phyloP scores from a whole-genome alignment of 2,113 vertebrate genomes.

The Sus scrofa region DNA sequence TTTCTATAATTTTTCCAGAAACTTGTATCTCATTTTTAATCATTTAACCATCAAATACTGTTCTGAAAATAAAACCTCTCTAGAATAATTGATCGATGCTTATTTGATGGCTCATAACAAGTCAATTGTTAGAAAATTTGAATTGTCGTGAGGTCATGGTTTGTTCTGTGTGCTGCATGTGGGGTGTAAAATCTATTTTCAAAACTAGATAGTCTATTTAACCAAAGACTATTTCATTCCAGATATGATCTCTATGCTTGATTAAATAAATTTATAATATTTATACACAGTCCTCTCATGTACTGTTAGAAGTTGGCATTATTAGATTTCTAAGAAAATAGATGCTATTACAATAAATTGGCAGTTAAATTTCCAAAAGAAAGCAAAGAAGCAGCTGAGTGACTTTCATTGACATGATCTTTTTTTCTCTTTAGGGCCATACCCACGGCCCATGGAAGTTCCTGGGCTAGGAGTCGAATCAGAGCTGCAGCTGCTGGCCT shows the following conservation, averaged over 20 bases:
- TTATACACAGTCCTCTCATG: slow-evolving; percentile 44
- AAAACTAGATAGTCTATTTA: slow-evolving; percentile 64
- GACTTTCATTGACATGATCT: neutral
- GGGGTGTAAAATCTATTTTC: slow-evolving; percentile 52
- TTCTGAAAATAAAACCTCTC: slow-evolving; percentile 12
- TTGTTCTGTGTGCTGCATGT: neutral
- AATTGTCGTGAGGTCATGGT: neutral
- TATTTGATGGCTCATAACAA: neutral
- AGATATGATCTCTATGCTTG: slow-evolving; percentile 62
- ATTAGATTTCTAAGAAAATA: slow-evolving; percentile 70
- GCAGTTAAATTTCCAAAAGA: slow-evolving; percentile 4
- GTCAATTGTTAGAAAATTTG: neutral
- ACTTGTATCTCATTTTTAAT: slow-evolving; percentile 27
- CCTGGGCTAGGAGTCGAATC: no score
- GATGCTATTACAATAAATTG: slow-evolving; percentile 25
- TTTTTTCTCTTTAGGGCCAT: neutral
- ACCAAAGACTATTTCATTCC: slow-evolving; percentile 82
- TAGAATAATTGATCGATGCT: neutral
- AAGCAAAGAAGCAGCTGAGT: neutral
- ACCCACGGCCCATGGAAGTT: no score
- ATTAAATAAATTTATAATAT: slow-evolving; percentile 63
- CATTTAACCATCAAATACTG: neutral
- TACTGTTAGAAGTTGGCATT: slow-evolving; percentile 63
- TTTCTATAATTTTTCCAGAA: slow-evolving; percentile 38
- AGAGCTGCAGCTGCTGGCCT: no score